Conservation (phyloP, 2,888 invertebrate genomes). For the Cephus rjabovi region DNA sequence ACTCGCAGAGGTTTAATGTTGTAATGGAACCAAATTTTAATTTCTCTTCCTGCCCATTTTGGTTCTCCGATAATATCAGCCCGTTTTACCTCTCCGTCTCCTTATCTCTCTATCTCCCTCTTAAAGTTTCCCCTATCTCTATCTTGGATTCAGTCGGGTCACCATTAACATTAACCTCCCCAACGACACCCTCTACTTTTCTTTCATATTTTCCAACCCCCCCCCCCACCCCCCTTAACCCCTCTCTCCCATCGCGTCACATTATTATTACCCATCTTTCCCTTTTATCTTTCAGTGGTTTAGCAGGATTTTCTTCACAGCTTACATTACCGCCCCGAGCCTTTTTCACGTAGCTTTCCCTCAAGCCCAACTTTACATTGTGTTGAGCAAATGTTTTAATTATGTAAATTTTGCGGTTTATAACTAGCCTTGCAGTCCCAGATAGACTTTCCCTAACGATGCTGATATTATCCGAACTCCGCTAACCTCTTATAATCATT, state of each 20-base stretch:
- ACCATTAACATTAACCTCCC: no score
- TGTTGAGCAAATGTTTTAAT: slow-evolving; percentile 39
- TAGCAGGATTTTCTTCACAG: slow-evolving; percentile 38
- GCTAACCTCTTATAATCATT: no score
- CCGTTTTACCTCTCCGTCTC: background rate
- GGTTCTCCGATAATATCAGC: background rate
- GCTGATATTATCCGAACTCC: no score
- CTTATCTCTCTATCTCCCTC: background rate
- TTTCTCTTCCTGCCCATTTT: slow-evolving; percentile 7
- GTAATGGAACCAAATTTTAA: slow-evolving; percentile 4
- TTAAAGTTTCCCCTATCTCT: slow-evolving; percentile 3
- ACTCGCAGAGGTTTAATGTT: background rate
- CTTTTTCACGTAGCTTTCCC: slow-evolving; percentile 22
- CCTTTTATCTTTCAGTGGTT: slow-evolving; percentile 26
- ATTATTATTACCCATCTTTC: slow-evolving; percentile 21
- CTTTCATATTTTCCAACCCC: slow-evolving; percentile 4
- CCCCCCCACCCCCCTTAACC: slow-evolving; percentile 8
- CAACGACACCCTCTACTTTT: slow-evolving; percentile 14
- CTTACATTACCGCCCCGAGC: slow-evolving; percentile 35
- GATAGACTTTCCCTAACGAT: background rate
- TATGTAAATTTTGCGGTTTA: slow-evolving; percentile 45
- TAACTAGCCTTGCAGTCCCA: slow-evolving; percentile 23
- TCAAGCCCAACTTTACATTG: slow-evolving; percentile 11
- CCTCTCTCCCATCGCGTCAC: slow-evolving; percentile 17
- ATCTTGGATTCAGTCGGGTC: background rate